Base-by-base conservation (phyloP, 2,797 vertebrate genomes). In the Astyanax mexicanus region DNA sequence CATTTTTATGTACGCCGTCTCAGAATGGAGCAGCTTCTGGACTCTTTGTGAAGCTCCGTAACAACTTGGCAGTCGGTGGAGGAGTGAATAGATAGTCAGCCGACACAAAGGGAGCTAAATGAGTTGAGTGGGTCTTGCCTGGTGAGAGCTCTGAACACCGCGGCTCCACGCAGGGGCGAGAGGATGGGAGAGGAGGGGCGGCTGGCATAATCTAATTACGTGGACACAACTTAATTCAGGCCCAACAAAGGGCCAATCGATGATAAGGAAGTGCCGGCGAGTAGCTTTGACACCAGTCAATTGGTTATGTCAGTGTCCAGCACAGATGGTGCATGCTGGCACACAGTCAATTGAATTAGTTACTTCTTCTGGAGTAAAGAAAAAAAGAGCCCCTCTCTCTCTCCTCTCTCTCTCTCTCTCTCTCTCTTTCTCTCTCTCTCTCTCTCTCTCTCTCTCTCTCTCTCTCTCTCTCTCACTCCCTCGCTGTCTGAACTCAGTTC, bases 261-360 rank as follows among this genome's bases (percentile, higher is more conserved):
- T 84, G 75, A 75, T 76, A 80, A 80, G 75, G 73, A 80, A 84
- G 78, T 82, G 69, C 78, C 76, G 25, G 70, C 64, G 55, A 77
- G 83, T 71, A 68, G 78, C 80, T 80, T 74, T 80, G 75, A 82
- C 80, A 84, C 61, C 61, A 82, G 72, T 80, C 80, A 82, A 84
- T 84, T 82, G 80, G 72, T 75, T 81, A 80, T 84, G 78, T 80
- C 75, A 71, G 65, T 71, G 73, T 76, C 78, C 78, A 72, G 76
- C 73, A 19, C 61, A 64, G 75, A 79, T 69, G 61, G 77, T 69
- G 58, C 69, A 78, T 71, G 55, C 54, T 75, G 78, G 69, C 75
- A 78, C 15, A 25, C 35, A 25, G 45, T 82, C 78, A 69, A 82
- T 82, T 64, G 74, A 79, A 80, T 82, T 76, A 82, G 52, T 40